Conservation (phyloP, 2,888 invertebrate species). For the Sphaeridia pumilis region DNA sequence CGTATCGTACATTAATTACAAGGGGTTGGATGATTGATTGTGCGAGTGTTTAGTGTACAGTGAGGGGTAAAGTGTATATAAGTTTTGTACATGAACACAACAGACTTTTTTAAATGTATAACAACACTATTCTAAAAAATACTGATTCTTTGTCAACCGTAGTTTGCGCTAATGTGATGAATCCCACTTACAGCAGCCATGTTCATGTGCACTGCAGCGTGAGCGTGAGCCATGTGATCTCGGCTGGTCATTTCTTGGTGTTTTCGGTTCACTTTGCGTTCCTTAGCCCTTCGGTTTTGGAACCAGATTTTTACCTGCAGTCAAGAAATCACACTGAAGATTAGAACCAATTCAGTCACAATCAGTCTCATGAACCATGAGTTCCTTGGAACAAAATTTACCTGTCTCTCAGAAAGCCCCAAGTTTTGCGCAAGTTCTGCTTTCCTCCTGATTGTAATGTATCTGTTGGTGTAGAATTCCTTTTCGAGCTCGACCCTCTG, state of each 20-base stretch:
- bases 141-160: no score
- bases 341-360: neutral
- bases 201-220: slow-evolving; percentile 18
- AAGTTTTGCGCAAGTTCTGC: slow-evolving; percentile 77
- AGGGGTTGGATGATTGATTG: no score
- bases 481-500: slow-evolving; percentile 93
- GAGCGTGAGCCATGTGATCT: slow-evolving; percentile 42
- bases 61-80: neutral
- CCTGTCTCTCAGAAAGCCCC: slow-evolving; percentile 82
- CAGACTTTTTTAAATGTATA: neutral
- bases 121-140: neutral
- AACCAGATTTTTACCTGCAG: slow-evolving; percentile 67
- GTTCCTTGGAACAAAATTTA: slow-evolving; percentile 40
- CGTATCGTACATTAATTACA: no score
- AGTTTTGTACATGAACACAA: slow-evolving; percentile 1
- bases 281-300: slow-evolving; percentile 87
- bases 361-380: neutral
- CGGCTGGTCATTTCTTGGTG: slow-evolving; percentile 58
- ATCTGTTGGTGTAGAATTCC: slow-evolving; percentile 85
- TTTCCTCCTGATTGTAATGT: slow-evolving; percentile 91
- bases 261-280: slow-evolving; percentile 79
- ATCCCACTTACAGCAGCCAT: no score
- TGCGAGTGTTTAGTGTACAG: no score
- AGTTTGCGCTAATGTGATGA: neutral
- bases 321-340: neutral